Percentiles rank a stretch among this genome's conserved stretches.
These are phyloP conservation scores for Dicaeum eximium DNA, from an alignment of 2,113 vertebrate genomes.

Conservation along the genomic window DNA sequence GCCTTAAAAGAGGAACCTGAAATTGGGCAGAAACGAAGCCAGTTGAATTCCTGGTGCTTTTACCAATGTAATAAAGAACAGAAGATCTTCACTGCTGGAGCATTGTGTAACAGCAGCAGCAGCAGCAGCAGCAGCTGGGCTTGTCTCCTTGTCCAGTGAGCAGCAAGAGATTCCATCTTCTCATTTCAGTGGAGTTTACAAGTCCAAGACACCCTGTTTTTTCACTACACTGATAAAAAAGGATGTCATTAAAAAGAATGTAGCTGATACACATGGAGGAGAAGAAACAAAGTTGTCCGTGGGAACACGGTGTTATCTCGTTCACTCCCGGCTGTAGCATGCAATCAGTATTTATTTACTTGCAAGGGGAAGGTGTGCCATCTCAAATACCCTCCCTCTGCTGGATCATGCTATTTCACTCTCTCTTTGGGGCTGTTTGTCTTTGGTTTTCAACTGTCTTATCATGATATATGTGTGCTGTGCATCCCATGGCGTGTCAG, in stretches of 20 bases:
- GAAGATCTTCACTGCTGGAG: background rate
- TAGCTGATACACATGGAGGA: background rate
- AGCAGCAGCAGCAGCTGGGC: background rate
- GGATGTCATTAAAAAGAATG: background rate
- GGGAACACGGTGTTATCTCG: background rate
- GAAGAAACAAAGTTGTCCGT: background rate
- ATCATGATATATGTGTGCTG: conserved; percentile 21
- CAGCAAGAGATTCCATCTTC: background rate
- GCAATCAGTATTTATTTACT: background rate
- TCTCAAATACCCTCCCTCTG: background rate
- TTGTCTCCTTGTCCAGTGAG: background rate
- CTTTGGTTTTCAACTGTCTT: conserved; percentile 46
- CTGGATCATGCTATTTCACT: background rate
- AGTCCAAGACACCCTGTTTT: background rate
- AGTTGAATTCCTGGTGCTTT: background rate
- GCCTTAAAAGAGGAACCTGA: background rate
- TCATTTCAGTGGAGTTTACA: background rate
- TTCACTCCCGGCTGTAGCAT: background rate
- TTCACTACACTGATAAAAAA: background rate
- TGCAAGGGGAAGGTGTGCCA: conserved; percentile 29
- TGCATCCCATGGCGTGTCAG: conserved; percentile 28
- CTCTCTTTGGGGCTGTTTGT: conserved; percentile 21
- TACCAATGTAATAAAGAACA: background rate
- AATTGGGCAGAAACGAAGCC: background rate
- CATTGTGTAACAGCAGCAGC: background rate